These are phyloP conservation scores for Heliconius erato DNA, from an alignment of 2,888 invertebrate species.

Conservation along the genomic window DNA sequence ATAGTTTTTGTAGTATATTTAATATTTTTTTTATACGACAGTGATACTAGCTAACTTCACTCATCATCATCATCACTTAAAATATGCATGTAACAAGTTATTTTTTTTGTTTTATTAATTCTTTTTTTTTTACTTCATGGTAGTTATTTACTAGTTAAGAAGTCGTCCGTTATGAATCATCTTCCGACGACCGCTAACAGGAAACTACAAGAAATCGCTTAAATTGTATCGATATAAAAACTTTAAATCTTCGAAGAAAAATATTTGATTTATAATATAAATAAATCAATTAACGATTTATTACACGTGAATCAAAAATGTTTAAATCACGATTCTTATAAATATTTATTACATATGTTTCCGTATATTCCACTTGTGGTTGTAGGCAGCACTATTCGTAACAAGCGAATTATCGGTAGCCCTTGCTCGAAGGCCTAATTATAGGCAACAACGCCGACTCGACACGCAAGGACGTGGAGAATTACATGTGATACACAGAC, in stretches of 20 bases:
- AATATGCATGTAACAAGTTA: too few species aligned
- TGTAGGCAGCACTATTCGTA: constrained; percentile 56
- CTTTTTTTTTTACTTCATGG: background rate
- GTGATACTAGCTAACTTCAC: too few species aligned
- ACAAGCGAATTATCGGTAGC: constrained; percentile 78
- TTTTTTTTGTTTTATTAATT: too few species aligned
- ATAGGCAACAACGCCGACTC: constrained; percentile 69
- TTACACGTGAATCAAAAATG: constrained; percentile 14
- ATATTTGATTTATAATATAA: background rate
- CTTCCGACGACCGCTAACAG: background rate
- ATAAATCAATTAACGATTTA: constrained; percentile 4
- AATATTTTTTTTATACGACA: too few species aligned
- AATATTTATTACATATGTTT: constrained; percentile 33
- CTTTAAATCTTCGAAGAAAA: background rate
- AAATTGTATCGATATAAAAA: background rate
- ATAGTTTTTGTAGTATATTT: too few species aligned
- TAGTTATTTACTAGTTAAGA: background rate
- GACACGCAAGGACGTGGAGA: constrained; percentile 76
- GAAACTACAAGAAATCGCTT: constrained; percentile 3
- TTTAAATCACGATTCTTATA: constrained; percentile 23
- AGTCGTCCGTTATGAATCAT: background rate
- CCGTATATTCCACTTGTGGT: constrained; percentile 29
- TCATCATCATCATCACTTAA: too few species aligned
- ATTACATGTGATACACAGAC: constrained; percentile 48
- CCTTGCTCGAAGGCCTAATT: constrained; percentile 71